These are phyloP conservation scores for Phyllotis vaccarum DNA, from an alignment of 2,797 vertebrate species.

Conservation along the genomic window DNA sequence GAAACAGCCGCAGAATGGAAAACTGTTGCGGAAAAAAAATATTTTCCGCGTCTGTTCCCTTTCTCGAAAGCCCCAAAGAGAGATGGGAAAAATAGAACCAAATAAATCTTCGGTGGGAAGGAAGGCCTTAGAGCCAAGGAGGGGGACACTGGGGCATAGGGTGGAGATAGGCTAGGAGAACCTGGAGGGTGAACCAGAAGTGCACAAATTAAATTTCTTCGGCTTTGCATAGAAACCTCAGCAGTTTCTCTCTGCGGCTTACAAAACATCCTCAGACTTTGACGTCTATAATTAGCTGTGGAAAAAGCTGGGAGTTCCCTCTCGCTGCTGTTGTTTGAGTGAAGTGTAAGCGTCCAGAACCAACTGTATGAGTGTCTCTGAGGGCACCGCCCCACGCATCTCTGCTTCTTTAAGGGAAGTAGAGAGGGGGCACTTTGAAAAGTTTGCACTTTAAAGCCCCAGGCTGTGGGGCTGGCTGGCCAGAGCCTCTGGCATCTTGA, in stretches of 20 bases:
- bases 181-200: background rate
- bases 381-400: slow-evolving; percentile 71
- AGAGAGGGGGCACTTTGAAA: slow-evolving; percentile 54
- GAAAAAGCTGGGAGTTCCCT: slow-evolving; percentile 84
- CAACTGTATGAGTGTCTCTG: slow-evolving; percentile 80
- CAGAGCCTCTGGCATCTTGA: background rate
- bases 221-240: slow-evolving; percentile 71
- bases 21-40: slow-evolving; percentile 82
- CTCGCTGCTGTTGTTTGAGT: slow-evolving; percentile 60
- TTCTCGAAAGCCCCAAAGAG: slow-evolving; percentile 79
- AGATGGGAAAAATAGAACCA: background rate
- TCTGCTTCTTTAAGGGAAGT: slow-evolving; percentile 22
- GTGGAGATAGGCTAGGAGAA: background rate
- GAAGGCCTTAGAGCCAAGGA: background rate
- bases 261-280: slow-evolving; percentile 78
- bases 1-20: slow-evolving; percentile 77
- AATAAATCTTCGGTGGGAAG: slow-evolving; percentile 62
- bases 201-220: slow-evolving; percentile 53
- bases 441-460: slow-evolving; percentile 53
- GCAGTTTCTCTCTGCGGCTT: slow-evolving; percentile 74
- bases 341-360: slow-evolving; percentile 72
- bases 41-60: slow-evolving; percentile 83
- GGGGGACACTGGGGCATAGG: background rate
- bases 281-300: slow-evolving; percentile 82
- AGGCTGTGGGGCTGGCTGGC: background rate